A percentile compares a stretch with the other conserved stretches of the same genome.
These are phyloP conservation scores for Caenorhabditis remanei DNA, from an alignment of 1,140 invertebrate genomes.

Conservation along the genomic window DNA sequence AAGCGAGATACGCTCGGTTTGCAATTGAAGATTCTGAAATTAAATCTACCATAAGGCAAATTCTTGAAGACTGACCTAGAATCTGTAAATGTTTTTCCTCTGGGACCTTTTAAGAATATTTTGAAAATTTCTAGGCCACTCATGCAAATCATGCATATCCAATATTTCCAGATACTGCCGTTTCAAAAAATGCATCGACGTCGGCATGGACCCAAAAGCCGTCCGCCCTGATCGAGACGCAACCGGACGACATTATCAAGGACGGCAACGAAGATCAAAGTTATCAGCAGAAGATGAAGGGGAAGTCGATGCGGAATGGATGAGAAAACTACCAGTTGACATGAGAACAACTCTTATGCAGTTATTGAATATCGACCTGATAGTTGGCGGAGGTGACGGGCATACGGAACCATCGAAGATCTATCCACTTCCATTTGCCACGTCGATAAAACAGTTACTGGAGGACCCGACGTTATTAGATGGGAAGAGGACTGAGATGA, in stretches of 20 bases:
- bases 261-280: slow-evolving; percentile 66
- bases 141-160: too few species aligned
- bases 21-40: too few species aligned
- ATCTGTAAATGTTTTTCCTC: too few species aligned
- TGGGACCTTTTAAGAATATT: too few species aligned
- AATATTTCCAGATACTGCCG: slow-evolving; percentile 70
- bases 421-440: slow-evolving; percentile 71
- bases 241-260: slow-evolving; percentile 75
- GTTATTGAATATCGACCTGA: slow-evolving; percentile 75
- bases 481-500: slow-evolving; percentile 77
- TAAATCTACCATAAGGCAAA: too few species aligned
- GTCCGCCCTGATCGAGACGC: slow-evolving; percentile 76
- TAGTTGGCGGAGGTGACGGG: slow-evolving; percentile 71
- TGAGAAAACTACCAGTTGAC: slow-evolving; percentile 75
- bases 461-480: slow-evolving; percentile 75
- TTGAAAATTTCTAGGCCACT: too few species aligned
- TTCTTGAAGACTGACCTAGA: too few species aligned
- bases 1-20: too few species aligned
- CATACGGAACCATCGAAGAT: slow-evolving; percentile 66
- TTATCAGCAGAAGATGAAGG: slow-evolving; percentile 68
- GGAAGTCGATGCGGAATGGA: slow-evolving; percentile 72
- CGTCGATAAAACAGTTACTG: slow-evolving; percentile 70
- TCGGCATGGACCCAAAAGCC: slow-evolving; percentile 77
- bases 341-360: slow-evolving; percentile 77
- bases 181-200: slow-evolving; percentile 77